Base-by-base conservation (phyloP, 2,113 vertebrate species). In the Eulemur macaco region DNA sequence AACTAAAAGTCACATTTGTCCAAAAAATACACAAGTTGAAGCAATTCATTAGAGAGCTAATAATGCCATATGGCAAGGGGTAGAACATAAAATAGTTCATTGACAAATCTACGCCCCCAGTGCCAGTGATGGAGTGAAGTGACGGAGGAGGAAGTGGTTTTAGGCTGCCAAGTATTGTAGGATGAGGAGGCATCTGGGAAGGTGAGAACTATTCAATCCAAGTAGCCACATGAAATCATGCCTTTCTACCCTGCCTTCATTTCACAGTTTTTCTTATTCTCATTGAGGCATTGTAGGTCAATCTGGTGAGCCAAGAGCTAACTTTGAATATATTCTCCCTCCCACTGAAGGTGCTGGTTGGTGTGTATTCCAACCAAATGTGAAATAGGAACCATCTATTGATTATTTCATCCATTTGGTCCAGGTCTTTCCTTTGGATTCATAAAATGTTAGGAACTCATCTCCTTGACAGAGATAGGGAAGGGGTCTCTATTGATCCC, bases 1-100 rank as follows among this genome's bases (percentile, higher is more conserved):
- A 97, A 95, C 85, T 86, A 84, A 97, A 97, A 97, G 95, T 97
- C 83, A 96, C 69, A 92, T 96, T 97, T 95, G 90, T 97, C 29
- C 50, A 71, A 86, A 96, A 96, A 81, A 82, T 71, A 81, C 50
- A 73, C 90, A 91, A 94, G 58, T 88, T 90, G 92, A 97, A 92
- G 94, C 73, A 89, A 92, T 97, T 97, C 91, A 97, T 97, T 96
- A 96, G 95, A 92, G 47, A 90, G 71, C 82, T 97, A 96, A 97
- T 95, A 95, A 73, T 97, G 60, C 78, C 97, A 97, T 96, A 95
- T 97, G 96, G 95, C 74, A 90, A 94, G 82, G 56, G 73, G 78
- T 91, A 63, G 52, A 92, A 92, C 68, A 86, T 89, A 77, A 94
- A 96, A 90, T 96, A 95, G 50, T 92, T 91, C 85, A 80, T 93